These are phyloP conservation scores for Perdita meconis DNA, from an alignment of 2,888 invertebrate genomes.

Conservation along the genomic window DNA sequence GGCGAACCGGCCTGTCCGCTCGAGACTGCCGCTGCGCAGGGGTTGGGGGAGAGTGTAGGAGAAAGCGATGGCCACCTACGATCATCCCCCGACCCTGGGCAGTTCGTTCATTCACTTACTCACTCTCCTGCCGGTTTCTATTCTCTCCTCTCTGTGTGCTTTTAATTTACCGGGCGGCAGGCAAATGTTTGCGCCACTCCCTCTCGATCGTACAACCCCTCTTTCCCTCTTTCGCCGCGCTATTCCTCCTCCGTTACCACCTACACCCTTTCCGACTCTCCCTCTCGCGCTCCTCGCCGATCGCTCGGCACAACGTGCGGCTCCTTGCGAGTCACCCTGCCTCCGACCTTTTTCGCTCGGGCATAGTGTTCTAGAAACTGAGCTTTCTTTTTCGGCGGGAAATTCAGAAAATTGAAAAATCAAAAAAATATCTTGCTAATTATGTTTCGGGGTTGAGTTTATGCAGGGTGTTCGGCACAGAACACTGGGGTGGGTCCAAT, in stretches of 20 bases:
- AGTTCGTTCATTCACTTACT: conserved; percentile 72
- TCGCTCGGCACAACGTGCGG: conserved; percentile 50
- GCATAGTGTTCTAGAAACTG: not conserved
- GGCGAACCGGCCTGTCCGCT: conserved; percentile 34
- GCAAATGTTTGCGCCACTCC: conserved; percentile 84
- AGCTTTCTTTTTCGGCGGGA: not conserved
- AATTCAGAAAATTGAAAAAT: too few species aligned
- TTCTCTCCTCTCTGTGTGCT: conserved; percentile 82
- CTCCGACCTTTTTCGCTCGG: conserved; percentile 20
- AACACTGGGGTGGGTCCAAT: too few species aligned
- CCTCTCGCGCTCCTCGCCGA: conserved; percentile 46
- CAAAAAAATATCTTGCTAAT: too few species aligned
- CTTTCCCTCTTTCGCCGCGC: conserved; percentile 71
- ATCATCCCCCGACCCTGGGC: conserved; percentile 56
- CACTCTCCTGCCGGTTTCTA: conserved; percentile 74
- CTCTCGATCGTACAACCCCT: conserved; percentile 80
- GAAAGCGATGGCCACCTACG: conserved; percentile 70
- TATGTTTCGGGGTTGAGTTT: too few species aligned
- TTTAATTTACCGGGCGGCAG: conserved; percentile 84
- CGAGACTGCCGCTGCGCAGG: conserved; percentile 37
- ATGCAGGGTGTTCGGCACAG: too few species aligned
- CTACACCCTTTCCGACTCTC: conserved; percentile 45
- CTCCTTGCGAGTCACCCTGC: conserved; percentile 49
- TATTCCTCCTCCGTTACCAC: conserved; percentile 60
- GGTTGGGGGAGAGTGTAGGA: conserved; percentile 32